phyloP scores from a whole-genome alignment of 2,797 vertebrate genomes.

The Synanceia verrucosa region DNA sequence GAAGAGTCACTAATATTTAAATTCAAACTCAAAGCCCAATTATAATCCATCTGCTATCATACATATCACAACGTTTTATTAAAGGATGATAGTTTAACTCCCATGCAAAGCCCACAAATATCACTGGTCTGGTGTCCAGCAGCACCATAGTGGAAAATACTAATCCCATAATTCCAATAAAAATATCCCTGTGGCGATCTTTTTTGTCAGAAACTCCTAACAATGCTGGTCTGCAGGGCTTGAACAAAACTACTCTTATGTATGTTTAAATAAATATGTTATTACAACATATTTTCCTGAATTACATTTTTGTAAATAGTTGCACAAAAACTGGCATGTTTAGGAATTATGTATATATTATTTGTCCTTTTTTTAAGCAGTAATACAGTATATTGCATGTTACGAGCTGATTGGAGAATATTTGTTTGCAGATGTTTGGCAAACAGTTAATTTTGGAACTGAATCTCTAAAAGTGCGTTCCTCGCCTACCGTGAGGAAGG shows the following conservation, averaged over 20 bases:
- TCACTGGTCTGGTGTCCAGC: neutral
- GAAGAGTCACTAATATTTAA: constrained; percentile 1
- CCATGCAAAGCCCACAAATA: neutral
- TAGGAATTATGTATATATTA: neutral
- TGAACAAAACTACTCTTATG: too few relatives aligned
- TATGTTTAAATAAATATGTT: neutral
- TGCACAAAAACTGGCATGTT: neutral
- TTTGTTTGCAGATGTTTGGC: neutral
- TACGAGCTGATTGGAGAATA: neutral
- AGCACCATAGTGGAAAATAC: neutral
- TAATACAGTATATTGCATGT: neutral
- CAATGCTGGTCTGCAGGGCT: neutral
- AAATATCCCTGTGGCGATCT: neutral
- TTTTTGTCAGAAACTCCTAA: constrained; percentile 2
- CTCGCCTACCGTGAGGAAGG: too few relatives aligned
- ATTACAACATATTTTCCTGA: neutral
- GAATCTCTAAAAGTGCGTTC: too few relatives aligned
- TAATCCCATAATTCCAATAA: neutral
- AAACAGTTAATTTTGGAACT: neutral
- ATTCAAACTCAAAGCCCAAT: neutral
- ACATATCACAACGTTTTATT: neutral
- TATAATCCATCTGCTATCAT: neutral
- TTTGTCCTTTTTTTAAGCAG: neutral
- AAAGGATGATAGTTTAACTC: neutral
- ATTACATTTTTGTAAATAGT: neutral